Evolutionary conservation across 2,888 invertebrate species (phyloP).

Genomic region (Platycnemis pennipes): DNA sequence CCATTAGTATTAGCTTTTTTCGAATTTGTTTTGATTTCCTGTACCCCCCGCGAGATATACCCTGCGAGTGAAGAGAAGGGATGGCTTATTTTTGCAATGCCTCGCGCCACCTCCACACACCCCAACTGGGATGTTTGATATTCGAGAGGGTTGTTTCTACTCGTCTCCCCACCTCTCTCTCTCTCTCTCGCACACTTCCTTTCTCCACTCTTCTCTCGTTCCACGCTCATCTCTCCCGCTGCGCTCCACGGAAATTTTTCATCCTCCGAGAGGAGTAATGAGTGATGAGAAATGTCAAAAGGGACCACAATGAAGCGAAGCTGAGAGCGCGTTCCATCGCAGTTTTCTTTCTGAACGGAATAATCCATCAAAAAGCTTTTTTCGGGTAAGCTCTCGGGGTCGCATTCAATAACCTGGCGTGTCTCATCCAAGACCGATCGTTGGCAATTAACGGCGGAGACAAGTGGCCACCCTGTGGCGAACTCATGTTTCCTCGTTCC

Average conservation of each 20-base stretch:
- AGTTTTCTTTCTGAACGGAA: constrained; percentile 1
- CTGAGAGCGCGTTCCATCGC: background rate
- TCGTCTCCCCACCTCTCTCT: background rate
- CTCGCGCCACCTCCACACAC: background rate
- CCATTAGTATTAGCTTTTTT: background rate
- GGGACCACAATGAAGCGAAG: background rate
- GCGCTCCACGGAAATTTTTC: background rate
- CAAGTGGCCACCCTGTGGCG: background rate
- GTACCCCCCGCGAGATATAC: background rate
- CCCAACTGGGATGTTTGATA: background rate
- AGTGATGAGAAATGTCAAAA: constrained; percentile 35
- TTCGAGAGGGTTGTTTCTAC: background rate
- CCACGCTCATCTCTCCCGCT: background rate
- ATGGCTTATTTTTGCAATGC: background rate
- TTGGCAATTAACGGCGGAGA: background rate
- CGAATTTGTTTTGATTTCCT: background rate
- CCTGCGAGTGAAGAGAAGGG: background rate
- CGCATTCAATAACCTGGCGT: background rate
- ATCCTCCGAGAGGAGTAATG: background rate
- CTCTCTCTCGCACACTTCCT: background rate
- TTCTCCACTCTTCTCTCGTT: background rate
- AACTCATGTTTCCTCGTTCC: background rate
- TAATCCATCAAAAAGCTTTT: constrained; percentile 28
- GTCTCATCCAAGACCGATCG: constrained; percentile 13
- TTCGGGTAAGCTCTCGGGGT: background rate